Evolutionary conservation across 1,140 invertebrate species (phyloP).

Genomic region (Pantala flavescens): DNA sequence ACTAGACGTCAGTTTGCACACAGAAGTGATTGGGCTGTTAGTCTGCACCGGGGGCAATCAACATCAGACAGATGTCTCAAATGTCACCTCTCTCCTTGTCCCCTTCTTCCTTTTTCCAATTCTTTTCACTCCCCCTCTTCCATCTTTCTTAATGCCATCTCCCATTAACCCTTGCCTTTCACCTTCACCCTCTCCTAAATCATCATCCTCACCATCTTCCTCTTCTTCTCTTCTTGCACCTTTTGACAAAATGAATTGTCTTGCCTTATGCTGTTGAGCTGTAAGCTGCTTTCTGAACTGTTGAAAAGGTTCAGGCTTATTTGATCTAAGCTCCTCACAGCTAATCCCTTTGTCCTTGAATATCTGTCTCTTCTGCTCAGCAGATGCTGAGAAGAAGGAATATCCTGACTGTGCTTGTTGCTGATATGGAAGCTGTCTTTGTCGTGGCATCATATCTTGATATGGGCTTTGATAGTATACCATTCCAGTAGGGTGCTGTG

Average conservation of each 20-base stretch:
- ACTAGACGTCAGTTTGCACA: not conserved
- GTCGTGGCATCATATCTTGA: not conserved
- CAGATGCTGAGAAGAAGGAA: not conserved
- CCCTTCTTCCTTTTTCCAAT: not conserved
- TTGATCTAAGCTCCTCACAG: not conserved
- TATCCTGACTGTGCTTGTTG: not conserved
- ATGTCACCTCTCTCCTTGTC: not conserved
- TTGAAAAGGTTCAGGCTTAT: not conserved
- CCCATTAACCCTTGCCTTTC: not conserved
- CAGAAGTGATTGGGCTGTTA: not conserved
- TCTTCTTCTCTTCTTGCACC: not conserved
- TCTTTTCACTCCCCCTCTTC: not conserved
- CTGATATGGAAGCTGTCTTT: not conserved
- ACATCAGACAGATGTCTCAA: constrained; percentile 1
- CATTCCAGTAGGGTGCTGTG: not conserved
- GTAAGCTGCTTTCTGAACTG: not conserved
- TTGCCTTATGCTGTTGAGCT: not conserved
- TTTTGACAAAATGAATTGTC: not conserved
- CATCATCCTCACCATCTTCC: not conserved
- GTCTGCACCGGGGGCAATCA: not conserved
- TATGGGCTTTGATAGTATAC: not conserved
- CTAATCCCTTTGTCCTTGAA: not conserved
- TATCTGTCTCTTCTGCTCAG: not conserved
- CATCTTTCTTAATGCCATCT: not conserved
- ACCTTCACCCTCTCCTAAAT: not conserved